phyloP scores from a whole-genome alignment of 2,888 invertebrate genomes.

The Agrilus biguttatus region DNA sequence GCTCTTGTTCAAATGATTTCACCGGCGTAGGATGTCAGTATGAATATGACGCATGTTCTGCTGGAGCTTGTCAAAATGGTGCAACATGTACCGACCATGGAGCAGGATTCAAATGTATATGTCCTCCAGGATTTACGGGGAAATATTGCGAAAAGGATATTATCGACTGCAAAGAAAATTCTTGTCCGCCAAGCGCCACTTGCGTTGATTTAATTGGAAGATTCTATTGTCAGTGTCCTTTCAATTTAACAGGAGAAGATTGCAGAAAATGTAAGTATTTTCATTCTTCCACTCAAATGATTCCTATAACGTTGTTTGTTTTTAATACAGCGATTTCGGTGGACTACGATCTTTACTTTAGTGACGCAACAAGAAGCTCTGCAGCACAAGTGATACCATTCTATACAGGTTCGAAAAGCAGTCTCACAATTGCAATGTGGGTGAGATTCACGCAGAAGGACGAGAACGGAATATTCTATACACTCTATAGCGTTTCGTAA shows the following conservation, averaged over 20 bases:
- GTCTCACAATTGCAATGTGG: slow-evolving; percentile 89
- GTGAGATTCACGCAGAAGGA: slow-evolving; percentile 86
- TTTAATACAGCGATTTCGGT: slow-evolving; percentile 75
- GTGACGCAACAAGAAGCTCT: slow-evolving; percentile 77
- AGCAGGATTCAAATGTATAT: slow-evolving; percentile 70
- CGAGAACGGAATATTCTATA: slow-evolving; percentile 87
- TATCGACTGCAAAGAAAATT: slow-evolving; percentile 81
- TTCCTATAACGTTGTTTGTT: slow-evolving; percentile 2
- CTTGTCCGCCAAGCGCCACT: slow-evolving; percentile 85
- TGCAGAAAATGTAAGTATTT: slow-evolving; percentile 78
- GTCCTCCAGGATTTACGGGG: slow-evolving; percentile 62
- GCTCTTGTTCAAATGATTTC: slow-evolving; percentile 76
- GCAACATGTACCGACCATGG: slow-evolving; percentile 83
- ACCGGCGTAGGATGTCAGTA: slow-evolving; percentile 79
- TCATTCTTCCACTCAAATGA: background rate
- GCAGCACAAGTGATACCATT: slow-evolving; percentile 90
- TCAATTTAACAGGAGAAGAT: slow-evolving; percentile 90
- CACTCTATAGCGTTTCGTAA: slow-evolving; percentile 77
- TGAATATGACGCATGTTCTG: slow-evolving; percentile 84
- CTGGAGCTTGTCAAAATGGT: slow-evolving; percentile 82
- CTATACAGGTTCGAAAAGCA: slow-evolving; percentile 57
- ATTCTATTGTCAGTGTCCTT: slow-evolving; percentile 93
- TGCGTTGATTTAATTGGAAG: slow-evolving; percentile 83
- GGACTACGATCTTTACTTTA: slow-evolving; percentile 95
- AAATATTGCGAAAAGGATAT: slow-evolving; percentile 86